Conservation (phyloP, 2,113 vertebrate genomes). For the Penelope pileata region DNA sequence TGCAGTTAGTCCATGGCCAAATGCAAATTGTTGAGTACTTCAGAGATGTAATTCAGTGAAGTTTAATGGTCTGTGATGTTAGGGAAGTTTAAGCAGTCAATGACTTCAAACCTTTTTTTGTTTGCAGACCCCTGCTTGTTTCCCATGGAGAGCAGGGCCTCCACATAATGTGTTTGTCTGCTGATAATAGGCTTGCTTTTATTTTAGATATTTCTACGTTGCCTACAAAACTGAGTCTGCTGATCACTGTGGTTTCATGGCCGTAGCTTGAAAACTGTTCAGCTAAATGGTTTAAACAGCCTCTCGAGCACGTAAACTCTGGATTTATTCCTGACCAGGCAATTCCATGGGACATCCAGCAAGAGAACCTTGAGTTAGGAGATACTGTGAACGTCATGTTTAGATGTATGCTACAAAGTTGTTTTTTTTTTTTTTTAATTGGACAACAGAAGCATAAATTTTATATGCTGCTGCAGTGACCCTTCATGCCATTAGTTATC, state of each 20-base stretch:
- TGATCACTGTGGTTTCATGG: constrained; percentile 4
- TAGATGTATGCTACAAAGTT: not conserved
- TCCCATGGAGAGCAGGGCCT: not conserved
- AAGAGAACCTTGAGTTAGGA: not conserved
- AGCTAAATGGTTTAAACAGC: constrained; percentile 12
- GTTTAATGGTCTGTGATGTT: constrained; percentile 41
- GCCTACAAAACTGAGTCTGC: not conserved
- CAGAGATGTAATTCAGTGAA: constrained; percentile 21
- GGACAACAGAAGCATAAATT: not conserved
- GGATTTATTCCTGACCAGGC: not conserved
- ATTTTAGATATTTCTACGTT: constrained; percentile 12
- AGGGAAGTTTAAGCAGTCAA: constrained; percentile 23
- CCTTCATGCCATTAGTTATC: not conserved
- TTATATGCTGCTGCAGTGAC: not conserved
- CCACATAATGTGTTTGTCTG: constrained; percentile 12
- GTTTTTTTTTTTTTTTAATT: too few relatives aligned
- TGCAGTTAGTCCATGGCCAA: not conserved
- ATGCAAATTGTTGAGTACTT: constrained; percentile 4
- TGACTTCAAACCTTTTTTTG: constrained; percentile 16
- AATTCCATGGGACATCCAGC: not conserved
- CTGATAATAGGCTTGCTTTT: constrained; percentile 33
- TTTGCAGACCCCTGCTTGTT: constrained; percentile 41
- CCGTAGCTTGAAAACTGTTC: not conserved
- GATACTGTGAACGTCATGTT: not conserved
- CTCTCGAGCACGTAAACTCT: not conserved